Base-by-base conservation (phyloP, 2,113 vertebrate genomes). In the Gambusia affinis region DNA sequence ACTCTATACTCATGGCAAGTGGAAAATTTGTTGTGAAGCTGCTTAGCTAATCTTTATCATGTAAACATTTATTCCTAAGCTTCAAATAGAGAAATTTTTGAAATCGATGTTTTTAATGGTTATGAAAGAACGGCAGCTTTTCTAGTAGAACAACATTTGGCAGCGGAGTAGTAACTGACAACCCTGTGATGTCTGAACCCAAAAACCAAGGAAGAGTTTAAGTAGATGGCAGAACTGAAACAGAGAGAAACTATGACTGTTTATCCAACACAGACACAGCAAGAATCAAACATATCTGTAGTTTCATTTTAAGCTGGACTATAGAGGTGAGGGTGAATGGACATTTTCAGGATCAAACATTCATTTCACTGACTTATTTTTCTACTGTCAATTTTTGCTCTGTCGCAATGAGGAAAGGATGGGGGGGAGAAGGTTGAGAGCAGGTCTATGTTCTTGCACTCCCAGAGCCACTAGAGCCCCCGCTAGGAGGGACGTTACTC, bases 401-500 rank as follows among this genome's bases (percentile, higher is more conserved):
- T 91, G 91, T 33, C 81, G 80, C 33, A 89, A 78, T 0, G 92
- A 90, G 1, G 92, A 92, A 66, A 95, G 86, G 33, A 95, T 75
- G 35, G 89, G 79, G 22, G 93, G 95, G 75, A 95, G 82, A 61
- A 95, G 81, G 64, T 95, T 88, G 61, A 96, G 88, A 1, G 85
- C 92, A 0, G 96, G 95, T 6, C 95, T 90, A 35, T 95, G 90
- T n/a, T 97, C 95, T 39, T 94, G 91, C 11, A 96, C 47, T 1
- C 95, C 96, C 22, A 96, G 91, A 0, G 95, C 92, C 44, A 95
- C 94, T 76, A 96, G 87, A 11, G 95, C 93, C 0, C 96, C 95
- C 0, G 95, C 87, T 7, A 96, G 81, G 71, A 97, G 80, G 33
- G 96, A 94, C 1, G 95, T 94, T 31, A 95, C 89, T 78, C 93